These are phyloP conservation scores for Seira musarum DNA, from an alignment of 2,888 invertebrate genomes.

Conservation along the genomic window DNA sequence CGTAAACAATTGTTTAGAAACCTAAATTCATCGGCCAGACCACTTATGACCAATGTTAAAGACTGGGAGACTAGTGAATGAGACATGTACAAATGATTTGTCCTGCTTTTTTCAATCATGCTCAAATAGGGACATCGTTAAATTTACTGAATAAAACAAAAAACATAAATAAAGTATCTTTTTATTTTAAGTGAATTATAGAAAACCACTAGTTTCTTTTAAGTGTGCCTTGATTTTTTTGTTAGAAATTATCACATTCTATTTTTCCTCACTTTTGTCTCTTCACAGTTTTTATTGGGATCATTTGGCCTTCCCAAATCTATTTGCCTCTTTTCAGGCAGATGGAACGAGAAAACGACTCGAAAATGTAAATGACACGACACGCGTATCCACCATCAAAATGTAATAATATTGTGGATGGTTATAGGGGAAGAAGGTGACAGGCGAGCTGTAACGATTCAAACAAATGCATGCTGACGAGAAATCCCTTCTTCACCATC, in stretches of 20 bases:
- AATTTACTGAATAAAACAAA: neutral
- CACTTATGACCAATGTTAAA: neutral
- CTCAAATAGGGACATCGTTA: neutral
- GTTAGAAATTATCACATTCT: constrained; percentile 49
- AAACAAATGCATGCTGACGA: neutral
- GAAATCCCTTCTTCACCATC: neutral
- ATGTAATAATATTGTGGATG: constrained; percentile 48
- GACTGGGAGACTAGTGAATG: neutral
- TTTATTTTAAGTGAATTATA: no score
- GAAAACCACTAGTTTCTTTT: neutral
- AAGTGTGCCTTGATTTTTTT: constrained; percentile 24
- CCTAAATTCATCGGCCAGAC: neutral
- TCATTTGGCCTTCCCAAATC: constrained; percentile 46
- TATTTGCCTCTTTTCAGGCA: constrained; percentile 31
- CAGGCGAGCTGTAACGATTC: constrained; percentile 1
- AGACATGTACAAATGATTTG: neutral
- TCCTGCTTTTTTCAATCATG: constrained; percentile 8
- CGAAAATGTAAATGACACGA: constrained; percentile 39
- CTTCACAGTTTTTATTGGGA: constrained; percentile 44
- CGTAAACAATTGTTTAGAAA: neutral
- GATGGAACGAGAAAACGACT: constrained; percentile 29
- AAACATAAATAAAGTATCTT: neutral
- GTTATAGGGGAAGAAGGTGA: constrained; percentile 9
- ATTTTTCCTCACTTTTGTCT: constrained; percentile 25
- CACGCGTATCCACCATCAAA: constrained; percentile 51